Evolutionary conservation across 2,797 vertebrate genomes (phyloP).

Genomic region (Merluccius polli): DNA sequence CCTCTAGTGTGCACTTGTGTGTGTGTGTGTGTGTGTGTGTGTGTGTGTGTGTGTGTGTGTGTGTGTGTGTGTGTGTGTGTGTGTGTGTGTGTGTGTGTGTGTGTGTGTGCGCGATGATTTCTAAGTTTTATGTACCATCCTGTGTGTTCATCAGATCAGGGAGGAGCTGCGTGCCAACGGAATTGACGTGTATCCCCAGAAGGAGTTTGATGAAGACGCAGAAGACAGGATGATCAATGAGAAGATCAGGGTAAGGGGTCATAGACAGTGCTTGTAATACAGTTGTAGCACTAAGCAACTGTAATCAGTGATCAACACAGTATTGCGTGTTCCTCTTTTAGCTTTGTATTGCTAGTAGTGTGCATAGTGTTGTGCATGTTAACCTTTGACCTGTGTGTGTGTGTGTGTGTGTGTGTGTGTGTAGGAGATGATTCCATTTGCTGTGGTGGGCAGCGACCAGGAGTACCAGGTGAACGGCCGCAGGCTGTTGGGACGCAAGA

Average conservation of each 20-base stretch:
- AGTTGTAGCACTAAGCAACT: too few relatives aligned
- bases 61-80: not conserved
- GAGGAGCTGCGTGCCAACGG: conserved; percentile 90
- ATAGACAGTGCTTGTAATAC: too few relatives aligned
- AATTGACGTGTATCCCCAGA: conserved; percentile 95
- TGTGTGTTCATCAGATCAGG: conserved; percentile 76
- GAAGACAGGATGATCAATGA: conserved; percentile 93
- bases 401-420: not conserved
- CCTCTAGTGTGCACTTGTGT: too few relatives aligned
- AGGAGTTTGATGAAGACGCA: conserved; percentile 92
- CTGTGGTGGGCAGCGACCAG: conserved; percentile 96
- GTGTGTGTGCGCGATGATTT: not conserved
- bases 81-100: not conserved
- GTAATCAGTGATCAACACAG: not conserved
- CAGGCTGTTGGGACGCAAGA: conserved; percentile 94
- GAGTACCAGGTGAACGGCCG: conserved; percentile 97
- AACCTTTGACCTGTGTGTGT: conserved; percentile 1
- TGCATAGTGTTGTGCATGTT: not conserved
- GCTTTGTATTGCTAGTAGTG: not conserved
- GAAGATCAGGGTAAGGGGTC: conserved; percentile 86
- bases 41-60: not conserved
- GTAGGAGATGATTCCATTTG: conserved; percentile 98
- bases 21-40: too few relatives aligned
- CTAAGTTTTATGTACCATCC: too few relatives aligned
- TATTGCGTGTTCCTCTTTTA: not conserved